These are phyloP conservation scores for Brachirus orientalis DNA, from an alignment of 2,113 vertebrate species.

Conservation along the genomic window DNA sequence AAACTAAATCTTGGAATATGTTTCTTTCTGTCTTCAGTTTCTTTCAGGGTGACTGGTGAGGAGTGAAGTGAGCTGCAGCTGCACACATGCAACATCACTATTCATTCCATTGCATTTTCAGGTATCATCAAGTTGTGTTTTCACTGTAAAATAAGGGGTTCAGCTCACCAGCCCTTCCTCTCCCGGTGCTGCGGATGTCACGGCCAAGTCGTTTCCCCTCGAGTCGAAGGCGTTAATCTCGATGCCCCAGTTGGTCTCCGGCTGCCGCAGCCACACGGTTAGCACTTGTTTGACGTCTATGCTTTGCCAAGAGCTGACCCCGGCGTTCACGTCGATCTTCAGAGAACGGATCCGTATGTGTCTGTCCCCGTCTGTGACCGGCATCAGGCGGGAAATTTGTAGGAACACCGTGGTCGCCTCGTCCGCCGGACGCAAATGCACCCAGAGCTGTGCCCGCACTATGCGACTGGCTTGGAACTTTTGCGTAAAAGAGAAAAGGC, in stretches of 20 bases:
- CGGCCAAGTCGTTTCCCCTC: conserved; percentile 90
- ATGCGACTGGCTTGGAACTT: conserved; percentile 93
- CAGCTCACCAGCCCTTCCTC: conserved; percentile 95
- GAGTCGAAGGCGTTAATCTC: conserved; percentile 96
- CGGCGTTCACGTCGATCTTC: conserved; percentile 95
- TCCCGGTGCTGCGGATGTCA: conserved; percentile 89
- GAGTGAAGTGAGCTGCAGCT: not conserved
- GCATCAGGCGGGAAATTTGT: conserved; percentile 95
- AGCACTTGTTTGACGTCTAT: conserved; percentile 97
- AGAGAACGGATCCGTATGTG: conserved; percentile 94
- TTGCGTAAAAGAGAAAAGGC: conserved; percentile 94
- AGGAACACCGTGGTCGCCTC: conserved; percentile 94
- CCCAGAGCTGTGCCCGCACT: conserved; percentile 95
- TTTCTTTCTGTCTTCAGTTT: too few species aligned
- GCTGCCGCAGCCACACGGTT: conserved; percentile 96
- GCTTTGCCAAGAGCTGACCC: conserved; percentile 94
- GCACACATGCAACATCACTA: not conserved
- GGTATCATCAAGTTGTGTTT: too few species aligned
- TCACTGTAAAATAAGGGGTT: not conserved
- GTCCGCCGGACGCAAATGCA: conserved; percentile 89
- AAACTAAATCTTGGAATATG: too few species aligned
- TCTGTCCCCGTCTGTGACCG: conserved; percentile 87
- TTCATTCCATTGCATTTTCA: too few species aligned
- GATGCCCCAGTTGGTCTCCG: conserved; percentile 98
- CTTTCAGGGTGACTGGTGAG: too few species aligned